These are phyloP conservation scores for Leptoteleia sp. DNA, from an alignment of 1,140 invertebrate species.

Conservation along the genomic window DNA sequence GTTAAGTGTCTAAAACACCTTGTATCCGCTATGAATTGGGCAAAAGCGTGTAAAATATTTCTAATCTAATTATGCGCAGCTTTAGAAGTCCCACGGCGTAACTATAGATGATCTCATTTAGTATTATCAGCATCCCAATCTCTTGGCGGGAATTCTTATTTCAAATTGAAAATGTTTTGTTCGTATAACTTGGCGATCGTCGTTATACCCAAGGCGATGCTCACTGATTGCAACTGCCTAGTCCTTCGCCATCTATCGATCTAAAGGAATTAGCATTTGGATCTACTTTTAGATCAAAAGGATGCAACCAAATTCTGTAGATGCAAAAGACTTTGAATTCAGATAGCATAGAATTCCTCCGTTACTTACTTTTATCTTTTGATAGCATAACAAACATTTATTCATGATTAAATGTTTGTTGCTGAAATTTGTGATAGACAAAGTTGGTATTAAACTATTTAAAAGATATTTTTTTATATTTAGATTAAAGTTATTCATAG, in stretches of 20 bases:
- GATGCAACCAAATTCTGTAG: slow-evolving; percentile 2
- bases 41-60: slow-evolving; percentile 16
- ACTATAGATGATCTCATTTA: slow-evolving; percentile 57
- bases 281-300: slow-evolving; percentile 57
- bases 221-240: slow-evolving; percentile 33
- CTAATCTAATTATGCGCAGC: slow-evolving; percentile 42
- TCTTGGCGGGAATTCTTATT: slow-evolving; percentile 46
- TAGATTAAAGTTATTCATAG: no score
- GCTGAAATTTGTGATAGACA: no score
- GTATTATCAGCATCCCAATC: slow-evolving; percentile 37
- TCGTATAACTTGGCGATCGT: slow-evolving; percentile 36
- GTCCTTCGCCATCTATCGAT: slow-evolving; percentile 61
- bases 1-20: not conserved
- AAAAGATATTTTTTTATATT: no score
- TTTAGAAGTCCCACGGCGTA: slow-evolving; percentile 19
- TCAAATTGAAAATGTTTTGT: slow-evolving; percentile 68
- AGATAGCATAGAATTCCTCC: not conserved
- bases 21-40: not conserved
- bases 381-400: no score
- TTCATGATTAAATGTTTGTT: no score
- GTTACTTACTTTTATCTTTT: not conserved
- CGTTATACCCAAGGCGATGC: slow-evolving; percentile 17
- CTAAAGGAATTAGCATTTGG: slow-evolving; percentile 72
- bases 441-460: no score
- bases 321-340: slow-evolving; percentile 24